Percentiles rank a stretch among this genome's conserved stretches.
Evolutionary conservation across 2,797 vertebrate species (phyloP).

Genomic region (Luscinia luscinia): DNA sequence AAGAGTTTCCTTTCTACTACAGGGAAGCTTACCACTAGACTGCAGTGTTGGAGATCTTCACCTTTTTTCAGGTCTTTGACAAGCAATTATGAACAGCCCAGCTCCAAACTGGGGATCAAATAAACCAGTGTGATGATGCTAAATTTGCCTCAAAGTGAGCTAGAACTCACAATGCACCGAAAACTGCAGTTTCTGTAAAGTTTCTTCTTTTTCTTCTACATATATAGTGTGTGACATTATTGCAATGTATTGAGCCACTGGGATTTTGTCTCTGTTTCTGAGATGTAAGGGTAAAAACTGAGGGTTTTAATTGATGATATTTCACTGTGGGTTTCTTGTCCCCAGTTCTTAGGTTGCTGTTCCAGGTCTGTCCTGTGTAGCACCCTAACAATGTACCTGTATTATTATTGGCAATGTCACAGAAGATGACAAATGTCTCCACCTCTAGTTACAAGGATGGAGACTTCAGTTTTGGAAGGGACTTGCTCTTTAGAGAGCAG

Average conservation of each 20-base stretch:
- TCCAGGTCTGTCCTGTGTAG: background rate
- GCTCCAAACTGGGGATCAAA: background rate
- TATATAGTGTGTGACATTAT: background rate
- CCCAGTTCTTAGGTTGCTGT: background rate
- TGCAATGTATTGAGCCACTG: background rate
- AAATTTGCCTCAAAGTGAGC: background rate
- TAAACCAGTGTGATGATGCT: background rate
- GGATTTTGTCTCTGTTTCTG: background rate
- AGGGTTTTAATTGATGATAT: background rate
- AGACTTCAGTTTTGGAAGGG: conserved; percentile 67
- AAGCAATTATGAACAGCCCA: background rate
- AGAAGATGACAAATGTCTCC: background rate
- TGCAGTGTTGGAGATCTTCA: background rate
- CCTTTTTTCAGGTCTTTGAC: background rate
- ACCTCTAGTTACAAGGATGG: background rate
- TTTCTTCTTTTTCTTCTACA: background rate
- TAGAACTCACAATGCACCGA: background rate
- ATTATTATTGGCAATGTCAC: background rate
- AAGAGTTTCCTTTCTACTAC: background rate
- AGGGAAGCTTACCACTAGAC: background rate
- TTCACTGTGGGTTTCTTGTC: background rate
- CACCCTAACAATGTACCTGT: fast-evolving
- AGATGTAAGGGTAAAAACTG: background rate
- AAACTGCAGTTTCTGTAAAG: background rate
- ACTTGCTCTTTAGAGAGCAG: background rate